Evolutionary conservation across 2,113 vertebrate genomes (phyloP), one percentile per base, ranked within the genome.

Genomic region (Indri indri): DNA sequence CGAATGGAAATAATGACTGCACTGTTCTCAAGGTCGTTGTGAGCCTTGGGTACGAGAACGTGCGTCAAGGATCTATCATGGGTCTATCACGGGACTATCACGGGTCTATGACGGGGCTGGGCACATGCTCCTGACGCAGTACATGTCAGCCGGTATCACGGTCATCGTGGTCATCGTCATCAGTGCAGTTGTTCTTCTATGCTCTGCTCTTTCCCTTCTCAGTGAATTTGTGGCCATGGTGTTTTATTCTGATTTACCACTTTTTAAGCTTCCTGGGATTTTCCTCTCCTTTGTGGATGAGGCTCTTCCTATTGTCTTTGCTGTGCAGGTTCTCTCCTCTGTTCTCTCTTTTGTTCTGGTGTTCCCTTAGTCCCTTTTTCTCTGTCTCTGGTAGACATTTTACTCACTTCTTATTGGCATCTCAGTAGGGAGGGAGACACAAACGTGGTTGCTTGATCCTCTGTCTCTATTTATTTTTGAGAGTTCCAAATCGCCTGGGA

Each of bases 81-180:
- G 11, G 5, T 9, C 61, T 25, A 13, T 68, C 22, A 5, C 59
- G 70, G 87, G 42, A 59, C 3, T 54, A 37, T 42, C 52, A 54
- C 17, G 57, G 8, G 5, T 9, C 61, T 25, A 13, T 68, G 16
- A 5, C 59, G 70, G 87, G 42, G 66, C 3, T 54, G 45, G 54
- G 32, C 52, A 16, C 8, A 0, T 1, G 59, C 18, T 12, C 52
- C 52, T 71, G 52, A 37, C 22, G 63, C 4, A 4, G 1, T 3
- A 3, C 5, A 0, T 13, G 37, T 17, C 17, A 65, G 34, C 73
- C 54, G 30, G 3, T 27, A 9, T 13, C 0, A 11, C 0, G 6
- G 7, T 66, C 57, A 16, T 17, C 20, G 34, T 6, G 4, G 2
- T 34, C 37, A 34, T 11, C 11, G 17, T 30, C 22, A 0, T 79